Evolutionary conservation across 2,888 invertebrate species (phyloP).

Genomic region (Rutpela maculata): DNA sequence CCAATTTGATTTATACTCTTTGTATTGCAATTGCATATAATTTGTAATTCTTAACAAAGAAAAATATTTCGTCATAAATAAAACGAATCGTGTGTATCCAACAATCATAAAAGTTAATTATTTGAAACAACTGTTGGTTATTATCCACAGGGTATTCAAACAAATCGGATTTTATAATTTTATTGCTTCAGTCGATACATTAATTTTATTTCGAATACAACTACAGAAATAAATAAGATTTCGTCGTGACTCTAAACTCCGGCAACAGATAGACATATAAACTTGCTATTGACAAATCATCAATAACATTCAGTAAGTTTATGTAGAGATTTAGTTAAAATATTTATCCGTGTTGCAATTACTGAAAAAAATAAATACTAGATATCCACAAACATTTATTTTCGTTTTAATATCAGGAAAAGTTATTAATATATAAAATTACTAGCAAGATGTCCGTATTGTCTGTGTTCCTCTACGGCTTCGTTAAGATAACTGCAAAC

Average conservation of each 20-base stretch:
- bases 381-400: too few relatives aligned
- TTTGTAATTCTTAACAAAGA: neutral
- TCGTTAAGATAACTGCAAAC: too few relatives aligned
- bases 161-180: constrained; percentile 39
- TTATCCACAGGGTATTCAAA: constrained; percentile 39
- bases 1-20: too few relatives aligned
- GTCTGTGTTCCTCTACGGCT: too few relatives aligned
- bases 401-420: too few relatives aligned
- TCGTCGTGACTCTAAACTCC: constrained; percentile 44
- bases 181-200: constrained; percentile 38
- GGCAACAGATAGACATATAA: constrained; percentile 25
- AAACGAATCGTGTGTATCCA: constrained; percentile 27
- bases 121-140: constrained; percentile 28
- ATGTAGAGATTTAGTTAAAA: constrained; percentile 41
- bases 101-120: constrained; percentile 30
- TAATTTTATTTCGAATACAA: constrained; percentile 38
- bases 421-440: too few relatives aligned
- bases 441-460: too few relatives aligned
- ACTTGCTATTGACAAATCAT: constrained; percentile 46
- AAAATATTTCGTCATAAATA: neutral
- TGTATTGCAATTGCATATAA: neutral
- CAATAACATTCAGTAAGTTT: constrained; percentile 39
- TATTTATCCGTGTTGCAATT: constrained; percentile 4
- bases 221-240: constrained; percentile 44
- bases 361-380: neutral